Base-by-base conservation (phyloP, 2,797 vertebrate species). In the Trachops cirrhosus region DNA sequence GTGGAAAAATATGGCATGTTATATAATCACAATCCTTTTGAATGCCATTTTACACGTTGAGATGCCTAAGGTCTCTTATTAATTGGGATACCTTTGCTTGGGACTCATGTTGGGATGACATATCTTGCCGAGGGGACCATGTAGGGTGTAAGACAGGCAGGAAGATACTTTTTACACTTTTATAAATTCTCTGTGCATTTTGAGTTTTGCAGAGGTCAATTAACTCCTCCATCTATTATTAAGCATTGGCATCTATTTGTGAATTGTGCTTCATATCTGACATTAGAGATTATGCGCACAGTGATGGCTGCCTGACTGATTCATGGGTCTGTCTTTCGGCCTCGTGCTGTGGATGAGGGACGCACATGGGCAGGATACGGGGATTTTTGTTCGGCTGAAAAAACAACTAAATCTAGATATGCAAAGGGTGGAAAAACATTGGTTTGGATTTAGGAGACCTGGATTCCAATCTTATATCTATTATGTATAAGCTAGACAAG, bases 191-290 rank as follows among this genome's bases (percentile, higher is more conserved):
- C 83, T 95, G 4, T 96, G 64, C 0, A 97, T 97, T 97, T 97
- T 75, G 97, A 97, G 97, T 95, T 97, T 97, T 96, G 32, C 75
- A 89, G 91, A 97, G 86, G 96, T 97, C 94, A 98, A 57, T 94
- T 97, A 95, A 93, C 48, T 90, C 80, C 97, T 98, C 98, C 89
- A 97, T 97, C 83, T 97, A 59, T 98, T 98, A 97, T 96, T 98
- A 98, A 97, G 44, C 26, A 93, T 97, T 97, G 96, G 94, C 91
- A 88, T 96, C 71, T 97, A n/a, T 93, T 91, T 97, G 89, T 97
- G 97, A 95, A 96, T 96, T 96, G 73, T 70, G 34, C 57, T 96
- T 97, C 82, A 3, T 68, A 9, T 59, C 8, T 93, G 59, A 68
- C 6, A 39, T 64, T 70, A 10, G 5, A 78, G 34, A 22, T 71